phyloP scores from a whole-genome alignment of 2,888 invertebrate species.

The Petrolisthes manimaculis region DNA sequence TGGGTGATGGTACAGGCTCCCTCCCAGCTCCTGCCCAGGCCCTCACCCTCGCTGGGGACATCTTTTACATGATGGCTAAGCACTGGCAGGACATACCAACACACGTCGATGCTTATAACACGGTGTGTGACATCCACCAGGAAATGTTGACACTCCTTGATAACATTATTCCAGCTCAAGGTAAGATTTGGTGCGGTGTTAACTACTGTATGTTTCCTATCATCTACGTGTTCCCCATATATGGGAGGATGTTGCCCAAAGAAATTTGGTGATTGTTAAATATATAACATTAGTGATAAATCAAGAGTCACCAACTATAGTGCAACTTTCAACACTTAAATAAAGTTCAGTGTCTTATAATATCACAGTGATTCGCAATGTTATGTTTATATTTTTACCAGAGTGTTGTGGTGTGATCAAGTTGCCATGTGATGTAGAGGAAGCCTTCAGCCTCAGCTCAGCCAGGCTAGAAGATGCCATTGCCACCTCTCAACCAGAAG shows the following conservation, averaged over 20 bases:
- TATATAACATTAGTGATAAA: background rate
- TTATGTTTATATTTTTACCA: slow-evolving; percentile 8
- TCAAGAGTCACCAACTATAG: background rate
- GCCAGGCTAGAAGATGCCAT: slow-evolving; percentile 80
- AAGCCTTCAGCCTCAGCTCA: slow-evolving; percentile 77
- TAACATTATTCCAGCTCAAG: slow-evolving; percentile 71
- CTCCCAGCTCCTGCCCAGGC: slow-evolving; percentile 73
- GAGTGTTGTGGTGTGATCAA: slow-evolving; percentile 46
- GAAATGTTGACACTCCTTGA: slow-evolving; percentile 76
- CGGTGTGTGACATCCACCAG: slow-evolving; percentile 74
- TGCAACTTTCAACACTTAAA: background rate
- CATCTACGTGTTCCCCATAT: too few relatives aligned
- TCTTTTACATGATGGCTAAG: slow-evolving; percentile 83
- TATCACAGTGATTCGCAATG: background rate
- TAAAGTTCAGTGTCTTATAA: background rate
- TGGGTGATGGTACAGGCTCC: slow-evolving; percentile 36
- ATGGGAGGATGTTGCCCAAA: too few relatives aligned
- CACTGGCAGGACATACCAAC: slow-evolving; percentile 76
- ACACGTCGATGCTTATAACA: slow-evolving; percentile 76
- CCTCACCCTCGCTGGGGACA: slow-evolving; percentile 85
- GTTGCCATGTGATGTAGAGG: slow-evolving; percentile 71
- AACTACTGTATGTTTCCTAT: too few relatives aligned
- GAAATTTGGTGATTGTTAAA: too few relatives aligned
- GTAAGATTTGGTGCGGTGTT: slow-evolving; percentile 11
- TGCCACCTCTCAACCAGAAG: slow-evolving; percentile 71